These are phyloP conservation scores for Oreochromis grahami DNA, from an alignment of 2,797 vertebrate species.

Conservation along the genomic window DNA sequence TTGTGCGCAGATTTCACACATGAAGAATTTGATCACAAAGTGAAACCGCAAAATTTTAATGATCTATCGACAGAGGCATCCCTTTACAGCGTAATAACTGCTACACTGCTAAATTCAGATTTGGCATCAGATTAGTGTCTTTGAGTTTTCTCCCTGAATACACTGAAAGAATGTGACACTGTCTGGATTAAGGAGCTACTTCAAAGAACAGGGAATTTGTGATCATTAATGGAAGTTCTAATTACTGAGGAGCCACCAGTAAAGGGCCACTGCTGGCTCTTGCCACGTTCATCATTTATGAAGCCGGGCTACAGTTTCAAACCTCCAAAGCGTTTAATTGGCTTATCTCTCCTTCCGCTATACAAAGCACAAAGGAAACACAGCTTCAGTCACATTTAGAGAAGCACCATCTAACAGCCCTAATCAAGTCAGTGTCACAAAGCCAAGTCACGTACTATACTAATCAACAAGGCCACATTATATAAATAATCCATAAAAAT, in stretches of 20 bases:
- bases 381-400: constrained; percentile 21
- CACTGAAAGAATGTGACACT: constrained; percentile 69
- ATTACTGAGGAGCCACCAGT: constrained; percentile 69
- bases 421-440: constrained; percentile 2
- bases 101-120: constrained; percentile 56
- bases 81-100: constrained; percentile 48
- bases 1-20: neutral
- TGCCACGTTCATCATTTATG: constrained; percentile 64
- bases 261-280: constrained; percentile 39
- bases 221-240: constrained; percentile 72
- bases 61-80: constrained; percentile 34
- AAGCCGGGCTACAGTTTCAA: constrained; percentile 55
- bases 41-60: constrained; percentile 17
- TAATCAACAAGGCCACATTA: neutral
- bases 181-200: constrained; percentile 65
- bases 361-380: constrained; percentile 40
- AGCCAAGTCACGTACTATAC: neutral
- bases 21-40: constrained; percentile 6
- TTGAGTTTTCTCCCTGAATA: constrained; percentile 56
- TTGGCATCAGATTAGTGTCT: constrained; percentile 64
- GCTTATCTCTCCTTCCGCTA: constrained; percentile 52
- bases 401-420: constrained; percentile 12
- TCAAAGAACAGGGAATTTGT: constrained; percentile 68
- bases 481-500: neutral
- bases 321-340: constrained; percentile 66